A percentile compares a stretch with the other conserved stretches of the same genome.
Conservation (phyloP, 2,113 vertebrate genomes). For the Burhinus bistriatus region DNA sequence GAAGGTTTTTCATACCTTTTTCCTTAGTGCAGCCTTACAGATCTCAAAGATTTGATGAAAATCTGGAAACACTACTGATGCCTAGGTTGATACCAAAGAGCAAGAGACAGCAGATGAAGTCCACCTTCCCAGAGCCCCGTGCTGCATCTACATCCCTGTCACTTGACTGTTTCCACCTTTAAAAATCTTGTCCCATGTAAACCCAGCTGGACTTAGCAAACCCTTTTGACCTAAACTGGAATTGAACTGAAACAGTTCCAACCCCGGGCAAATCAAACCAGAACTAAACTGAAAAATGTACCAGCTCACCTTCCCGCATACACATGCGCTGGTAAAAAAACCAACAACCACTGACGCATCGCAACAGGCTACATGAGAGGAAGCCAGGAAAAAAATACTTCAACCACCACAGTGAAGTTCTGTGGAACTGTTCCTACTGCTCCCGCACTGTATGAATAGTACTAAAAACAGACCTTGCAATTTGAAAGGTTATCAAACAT, state of each 20-base stretch:
- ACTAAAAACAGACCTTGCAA: not conserved
- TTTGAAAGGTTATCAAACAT: not conserved
- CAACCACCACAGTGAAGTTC: not conserved
- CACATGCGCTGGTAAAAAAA: fast-evolving
- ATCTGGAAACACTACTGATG: not conserved
- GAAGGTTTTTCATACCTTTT: not conserved
- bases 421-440: not conserved
- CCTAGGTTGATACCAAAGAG: fast-evolving
- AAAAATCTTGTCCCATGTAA: not conserved
- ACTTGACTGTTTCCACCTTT: too few species aligned
- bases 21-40: not conserved
- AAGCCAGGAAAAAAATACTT: not conserved
- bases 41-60: not conserved
- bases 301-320: fast-evolving
- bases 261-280: not conserved
- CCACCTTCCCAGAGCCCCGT: not conserved
- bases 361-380: fast-evolving
- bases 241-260: not conserved
- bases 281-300: fast-evolving
- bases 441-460: not conserved
- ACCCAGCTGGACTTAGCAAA: not conserved
- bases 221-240: not conserved
- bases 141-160: not conserved
- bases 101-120: not conserved
- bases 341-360: fast-evolving